Evolutionary conservation across 1,140 invertebrate genomes (phyloP), one percentile per base, ranked within the genome.

Genomic region (Macrobrachium nipponense): DNA sequence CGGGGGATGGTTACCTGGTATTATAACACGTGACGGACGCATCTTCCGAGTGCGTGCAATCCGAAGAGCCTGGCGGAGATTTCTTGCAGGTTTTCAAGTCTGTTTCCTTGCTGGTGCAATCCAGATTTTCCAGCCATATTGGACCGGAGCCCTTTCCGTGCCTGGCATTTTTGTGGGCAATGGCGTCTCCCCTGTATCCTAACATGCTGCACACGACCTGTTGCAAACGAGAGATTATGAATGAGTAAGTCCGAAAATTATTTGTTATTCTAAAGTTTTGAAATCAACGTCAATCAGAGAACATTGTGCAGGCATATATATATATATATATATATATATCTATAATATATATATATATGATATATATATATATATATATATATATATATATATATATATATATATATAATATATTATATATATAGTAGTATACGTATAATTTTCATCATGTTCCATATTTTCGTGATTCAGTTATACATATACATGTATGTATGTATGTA

Each of bases 111-210:
- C 95, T 95, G 1, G 88, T 89, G 89, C 95, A 96, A 75, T 92
- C 92, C 0, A 96, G 93, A 87, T 92, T 92, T 86, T 96, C 95
- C 59, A 96, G 90, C 95, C 95, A 96, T 88, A 96, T 95, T 0
- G 94, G 94, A 4, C 95, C 95, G 11, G 90, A 90, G 7, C 93
- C 93, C 84, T 91, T 89, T 14, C 92, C 92, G 88, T 91, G 90
- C 20, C 87, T 80, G 18, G 90, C 90, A 66, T 90, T 43, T 27
- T 91, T 91, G 44, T 90, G 89, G 2, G 89, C 89, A 15, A 90
- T 87, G 27, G 89, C 77, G 23, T 93, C 93, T 4, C 94, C 94
- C 27, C 91, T 91, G 84, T 92, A 95, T 10, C 95, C 95, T 23
- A 95, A 89, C 23, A 93, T 93, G 80, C 92, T 92, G 87, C 95